These are phyloP conservation scores for Dorcus parallelipipedus DNA, from an alignment of 2,888 invertebrate genomes.

Conservation along the genomic window DNA sequence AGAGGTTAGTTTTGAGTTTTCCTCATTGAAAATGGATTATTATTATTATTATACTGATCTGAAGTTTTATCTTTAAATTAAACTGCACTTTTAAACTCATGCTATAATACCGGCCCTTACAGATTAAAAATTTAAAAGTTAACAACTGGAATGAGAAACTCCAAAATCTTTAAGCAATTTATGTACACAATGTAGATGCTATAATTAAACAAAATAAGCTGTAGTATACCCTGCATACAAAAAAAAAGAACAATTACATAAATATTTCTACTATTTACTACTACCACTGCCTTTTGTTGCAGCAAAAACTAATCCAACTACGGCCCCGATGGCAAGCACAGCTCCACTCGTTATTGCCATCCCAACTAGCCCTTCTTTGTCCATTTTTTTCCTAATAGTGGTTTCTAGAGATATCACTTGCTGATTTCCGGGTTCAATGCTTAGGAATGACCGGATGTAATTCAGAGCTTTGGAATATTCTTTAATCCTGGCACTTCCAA, in stretches of 20 bases:
- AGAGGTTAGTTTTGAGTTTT: no score
- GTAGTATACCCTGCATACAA: not conserved
- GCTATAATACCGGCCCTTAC: not conserved
- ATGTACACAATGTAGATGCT: conserved; percentile 7
- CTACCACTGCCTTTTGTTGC: conserved; percentile 6
- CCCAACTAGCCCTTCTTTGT: conserved; percentile 84
- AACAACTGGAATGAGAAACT: not conserved
- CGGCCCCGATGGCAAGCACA: conserved; percentile 77
- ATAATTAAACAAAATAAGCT: conserved; percentile 6
- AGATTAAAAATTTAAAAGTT: not conserved
- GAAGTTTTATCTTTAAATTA: no score
- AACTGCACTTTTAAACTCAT: no score
- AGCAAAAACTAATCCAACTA: conserved; percentile 81
- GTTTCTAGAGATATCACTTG: conserved; percentile 72
- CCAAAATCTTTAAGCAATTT: conserved; percentile 6
- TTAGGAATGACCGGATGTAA: conserved; percentile 60
- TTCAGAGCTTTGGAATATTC: conserved; percentile 83
- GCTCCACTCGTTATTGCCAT: conserved; percentile 88
- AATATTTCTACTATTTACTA: not conserved
- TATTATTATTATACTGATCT: no score
- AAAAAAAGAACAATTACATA: not conserved
- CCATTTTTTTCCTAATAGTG: conserved; percentile 85
- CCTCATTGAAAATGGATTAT: no score
- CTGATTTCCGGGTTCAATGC: conserved; percentile 69
- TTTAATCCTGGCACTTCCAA: conserved; percentile 90